Percentiles rank a stretch among this genome's conserved stretches.
Evolutionary conservation across 1,140 invertebrate species (phyloP).

Genomic region (Bombus polaris): DNA sequence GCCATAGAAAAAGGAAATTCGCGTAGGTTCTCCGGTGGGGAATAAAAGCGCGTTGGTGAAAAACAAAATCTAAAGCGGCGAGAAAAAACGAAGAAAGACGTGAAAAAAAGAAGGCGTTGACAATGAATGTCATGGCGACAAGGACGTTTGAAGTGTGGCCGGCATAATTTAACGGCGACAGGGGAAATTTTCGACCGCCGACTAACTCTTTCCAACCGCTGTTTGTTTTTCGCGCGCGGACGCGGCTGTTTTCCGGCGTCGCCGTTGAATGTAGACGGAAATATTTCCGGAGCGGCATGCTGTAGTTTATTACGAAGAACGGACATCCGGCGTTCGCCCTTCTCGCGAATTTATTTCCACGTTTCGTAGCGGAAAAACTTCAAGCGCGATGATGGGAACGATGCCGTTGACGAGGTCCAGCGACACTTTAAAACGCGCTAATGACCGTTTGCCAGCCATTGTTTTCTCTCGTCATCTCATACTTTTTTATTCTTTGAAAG

Average conservation of each 20-base stretch:
- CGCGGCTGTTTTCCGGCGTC: conserved; percentile 28
- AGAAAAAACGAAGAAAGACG: neutral
- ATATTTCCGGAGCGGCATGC: conserved; percentile 54
- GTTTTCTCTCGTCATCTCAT: no score
- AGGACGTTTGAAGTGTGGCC: conserved; percentile 55
- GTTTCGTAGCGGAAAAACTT: conserved; percentile 3
- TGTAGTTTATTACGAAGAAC: conserved; percentile 58
- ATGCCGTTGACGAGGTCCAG: neutral
- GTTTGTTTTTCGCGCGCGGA: conserved; percentile 36
- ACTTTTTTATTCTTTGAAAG: no score
- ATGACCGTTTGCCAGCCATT: neutral
- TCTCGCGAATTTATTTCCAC: conserved; percentile 34
- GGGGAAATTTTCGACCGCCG: conserved; percentile 45
- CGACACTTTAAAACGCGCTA: conserved; percentile 17
- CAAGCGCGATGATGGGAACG: neutral
- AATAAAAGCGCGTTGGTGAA: neutral
- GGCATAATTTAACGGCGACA: conserved; percentile 46
- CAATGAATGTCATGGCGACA: conserved; percentile 45
- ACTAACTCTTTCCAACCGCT: neutral
- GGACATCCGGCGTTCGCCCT: conserved; percentile 52
- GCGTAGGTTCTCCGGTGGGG: neutral
- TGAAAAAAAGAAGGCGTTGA: neutral
- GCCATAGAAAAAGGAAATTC: neutral
- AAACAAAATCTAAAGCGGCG: neutral
- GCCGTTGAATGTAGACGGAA: conserved; percentile 43